Base-by-base conservation (phyloP, 2,888 invertebrate species). In the Phortica okadai region DNA sequence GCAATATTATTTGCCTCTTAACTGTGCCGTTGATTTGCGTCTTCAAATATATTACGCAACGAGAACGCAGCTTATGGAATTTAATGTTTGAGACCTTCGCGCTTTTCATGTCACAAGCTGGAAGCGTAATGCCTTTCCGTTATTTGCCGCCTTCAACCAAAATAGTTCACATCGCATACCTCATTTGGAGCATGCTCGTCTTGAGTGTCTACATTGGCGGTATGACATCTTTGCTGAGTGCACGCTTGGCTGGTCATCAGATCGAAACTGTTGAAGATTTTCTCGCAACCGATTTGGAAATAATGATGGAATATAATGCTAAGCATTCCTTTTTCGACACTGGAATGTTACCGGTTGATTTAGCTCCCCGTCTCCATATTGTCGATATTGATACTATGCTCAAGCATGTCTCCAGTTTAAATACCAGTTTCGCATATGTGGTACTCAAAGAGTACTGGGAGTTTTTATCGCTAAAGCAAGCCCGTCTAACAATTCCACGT, bases 181-280 rank as follows among this genome's bases (percentile, higher is more conserved):
- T 78, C 6, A 44, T 58, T 0, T 42, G 77, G 6, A 69, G 54
- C 56, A 66, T 77, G 42, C n/a, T 78, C 14, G 6, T 83, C 7
- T 67, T 77, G 14, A 78, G 75, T 16, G 25, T 78, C 4, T 83
- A 80, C 58, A 67, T 67, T 7, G 77, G 77, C 1, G 77, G 80
- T 25, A 21, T 84, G 41, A 82, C 83, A 0, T 82, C 83, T 6
- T 64, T 83, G n/a, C 74, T 82, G 10, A 83, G 83, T 56, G 79
- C 83, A 1, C 81, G 79, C 0, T 73, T 82, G 16, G 67, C 73
- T 50, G 81, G 83, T 6, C 33, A 67, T 2, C 81, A 82, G 44
- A 80, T 81, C 6, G 77, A 76, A 14, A 82, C 33, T 1, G 67
- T 77, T 0, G 78, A 80, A 5, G 81, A 83, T 11, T 77, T 83